Conservation (phyloP, 2,797 vertebrate genomes). For the Hemibagrus guttatus region DNA sequence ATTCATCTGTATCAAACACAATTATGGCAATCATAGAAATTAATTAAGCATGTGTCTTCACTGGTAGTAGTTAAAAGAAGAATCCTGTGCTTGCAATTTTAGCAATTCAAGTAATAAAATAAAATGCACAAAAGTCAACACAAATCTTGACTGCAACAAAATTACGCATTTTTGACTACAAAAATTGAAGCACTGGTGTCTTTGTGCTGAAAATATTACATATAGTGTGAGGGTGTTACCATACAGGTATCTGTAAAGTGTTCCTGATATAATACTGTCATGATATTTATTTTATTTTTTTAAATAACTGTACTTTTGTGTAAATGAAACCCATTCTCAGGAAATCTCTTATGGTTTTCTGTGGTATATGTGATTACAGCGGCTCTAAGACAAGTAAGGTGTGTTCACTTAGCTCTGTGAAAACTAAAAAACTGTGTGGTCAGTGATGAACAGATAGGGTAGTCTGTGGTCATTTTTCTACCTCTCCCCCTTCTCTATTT, state of each 20-base stretch:
- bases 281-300: neutral
- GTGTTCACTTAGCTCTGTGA: conserved; percentile 40
- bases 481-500: conserved; percentile 4
- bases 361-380: conserved; percentile 25
- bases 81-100: too few species aligned
- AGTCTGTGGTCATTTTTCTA: conserved; percentile 40
- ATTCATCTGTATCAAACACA: too few species aligned
- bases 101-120: too few species aligned
- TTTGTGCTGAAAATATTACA: conserved; percentile 13
- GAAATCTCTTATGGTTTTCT: neutral
- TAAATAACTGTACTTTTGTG: neutral
- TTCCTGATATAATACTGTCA: neutral
- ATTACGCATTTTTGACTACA: too few species aligned
- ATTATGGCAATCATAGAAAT: too few species aligned
- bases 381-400: conserved; percentile 20
- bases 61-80: too few species aligned
- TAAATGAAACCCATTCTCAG: conserved; percentile 9
- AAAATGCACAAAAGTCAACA: too few species aligned
- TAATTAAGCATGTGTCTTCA: too few species aligned
- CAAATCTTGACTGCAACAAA: too few species aligned
- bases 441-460: conserved; percentile 34
- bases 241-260: too few species aligned
- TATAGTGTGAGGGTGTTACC: neutral
- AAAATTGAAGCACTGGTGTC: neutral
- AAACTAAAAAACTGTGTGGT: conserved; percentile 40